Conservation (phyloP, 2,113 vertebrate species). For the Vulpes lagopus region DNA sequence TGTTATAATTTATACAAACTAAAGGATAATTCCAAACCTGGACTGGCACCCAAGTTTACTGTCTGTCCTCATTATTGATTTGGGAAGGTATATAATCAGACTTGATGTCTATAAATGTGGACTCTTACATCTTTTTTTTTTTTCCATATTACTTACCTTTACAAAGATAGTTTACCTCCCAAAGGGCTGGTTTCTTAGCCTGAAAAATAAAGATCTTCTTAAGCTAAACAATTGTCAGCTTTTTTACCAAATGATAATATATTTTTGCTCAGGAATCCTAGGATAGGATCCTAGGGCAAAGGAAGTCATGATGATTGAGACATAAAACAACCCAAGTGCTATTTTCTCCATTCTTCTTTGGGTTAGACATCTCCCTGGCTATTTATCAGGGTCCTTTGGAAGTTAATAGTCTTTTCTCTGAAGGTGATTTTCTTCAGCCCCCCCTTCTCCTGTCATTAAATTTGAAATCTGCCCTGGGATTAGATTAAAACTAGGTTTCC, state of each 20-base stretch:
- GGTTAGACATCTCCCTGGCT: not conserved
- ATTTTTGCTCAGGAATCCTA: slow-evolving; percentile 24
- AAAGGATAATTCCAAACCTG: not conserved
- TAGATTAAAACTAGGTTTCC: slow-evolving; percentile 28
- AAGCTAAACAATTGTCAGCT: not conserved
- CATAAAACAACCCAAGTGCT: not conserved
- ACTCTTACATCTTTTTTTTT: not conserved
- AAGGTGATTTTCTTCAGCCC: not conserved
- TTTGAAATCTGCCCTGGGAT: slow-evolving; percentile 22
- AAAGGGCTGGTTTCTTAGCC: not conserved
- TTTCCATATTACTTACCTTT: not conserved
- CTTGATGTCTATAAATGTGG: not conserved
- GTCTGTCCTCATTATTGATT: not conserved
- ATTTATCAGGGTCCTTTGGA: not conserved
- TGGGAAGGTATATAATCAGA: not conserved
- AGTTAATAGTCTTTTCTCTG: slow-evolving; percentile 9
- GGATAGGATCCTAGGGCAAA: not conserved
- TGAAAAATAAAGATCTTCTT: slow-evolving; percentile 44
- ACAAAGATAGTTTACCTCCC: not conserved
- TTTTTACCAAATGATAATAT: not conserved
- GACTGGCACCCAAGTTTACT: not conserved
- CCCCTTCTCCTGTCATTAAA: not conserved
- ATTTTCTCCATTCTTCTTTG: not conserved
- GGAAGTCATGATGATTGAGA: not conserved
- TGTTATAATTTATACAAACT: slow-evolving; percentile 13